Conservation (phyloP, 2,888 invertebrate genomes). For the Apotomis turbidana region DNA sequence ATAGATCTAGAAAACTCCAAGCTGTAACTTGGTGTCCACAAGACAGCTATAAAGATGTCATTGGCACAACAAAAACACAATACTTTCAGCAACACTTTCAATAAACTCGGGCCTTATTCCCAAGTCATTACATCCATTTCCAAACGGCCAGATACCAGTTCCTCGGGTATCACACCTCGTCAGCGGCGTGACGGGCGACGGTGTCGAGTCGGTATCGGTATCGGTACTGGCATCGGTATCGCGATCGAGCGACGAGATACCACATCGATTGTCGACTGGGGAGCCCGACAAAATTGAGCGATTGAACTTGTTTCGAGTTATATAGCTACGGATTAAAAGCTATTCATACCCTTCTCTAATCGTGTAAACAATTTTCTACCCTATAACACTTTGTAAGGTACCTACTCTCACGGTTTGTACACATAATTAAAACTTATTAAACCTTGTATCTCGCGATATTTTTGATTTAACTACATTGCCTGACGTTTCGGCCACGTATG, state of each 20-base stretch:
- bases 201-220: constrained; percentile 17
- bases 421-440: too few species aligned
- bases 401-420: too few species aligned
- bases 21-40: neutral
- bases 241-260: constrained; percentile 27
- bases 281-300: neutral
- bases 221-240: constrained; percentile 12
- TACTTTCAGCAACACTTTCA: neutral
- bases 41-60: neutral
- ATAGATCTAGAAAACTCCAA: neutral
- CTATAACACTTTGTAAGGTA: too few species aligned
- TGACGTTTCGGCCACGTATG: too few species aligned
- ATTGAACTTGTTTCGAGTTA: neutral
- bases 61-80: constrained; percentile 1
- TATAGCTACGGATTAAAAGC: too few species aligned
- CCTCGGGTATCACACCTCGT: constrained; percentile 13
- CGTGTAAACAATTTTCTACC: too few species aligned
- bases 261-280: neutral
- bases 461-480: too few species aligned
- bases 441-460: too few species aligned
- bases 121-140: neutral
- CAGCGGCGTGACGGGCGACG: constrained; percentile 15
- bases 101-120: neutral
- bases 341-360: too few species aligned
- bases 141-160: neutral